Base-by-base conservation (phyloP, 2,797 vertebrate genomes). In the Mastacembelus armatus region DNA sequence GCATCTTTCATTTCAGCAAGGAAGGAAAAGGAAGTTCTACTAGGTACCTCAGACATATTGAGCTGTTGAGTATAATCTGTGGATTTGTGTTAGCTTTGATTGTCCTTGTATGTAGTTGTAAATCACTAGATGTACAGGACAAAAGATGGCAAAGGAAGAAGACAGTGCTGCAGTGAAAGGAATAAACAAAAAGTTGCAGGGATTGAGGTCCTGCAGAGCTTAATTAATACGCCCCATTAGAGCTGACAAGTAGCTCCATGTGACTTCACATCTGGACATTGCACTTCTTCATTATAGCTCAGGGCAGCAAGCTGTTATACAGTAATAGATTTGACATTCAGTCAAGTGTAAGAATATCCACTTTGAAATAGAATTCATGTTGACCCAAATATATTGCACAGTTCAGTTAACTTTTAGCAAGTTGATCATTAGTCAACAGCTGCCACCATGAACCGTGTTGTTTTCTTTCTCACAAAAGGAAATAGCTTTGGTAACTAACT, bases 181-280 rank as follows among this genome's bases (percentile, higher is more conserved):
- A 76, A 70, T 43, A 51, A 71, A 71, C 15, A 49, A 16, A 71
- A 61, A 54, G 62, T 57, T 70, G 75, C 78, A 66, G 77, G 77
- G 38, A 73, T 43, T 39, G 61, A 57, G 32, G 52, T 74, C 74
- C 71, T 63, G 82, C 61, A 64, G 71, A 67, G 87, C 70, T 74
- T 85, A 74, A 84, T 90, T 89, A 88, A 83, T 78, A 81, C 36
- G 59, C 63, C 45, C 74, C 79, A 86, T 86, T 78, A 88, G 74
- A 89, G 71, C 57, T 77, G 81, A 86, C 76, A 69, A 85, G 66
- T 27, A 55, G 64, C 83, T 64, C 75, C 67, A 73, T 78, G 68
- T 74, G 87, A 77, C 80, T 78, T 83, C 83, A 87, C 88, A 90
- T 91, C 87, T 91, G 90, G 80, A 84, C 78, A 57, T 65, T 76